These are phyloP conservation scores for Hippoglossus stenolepis DNA, from an alignment of 2,113 vertebrate species.

Conservation along the genomic window DNA sequence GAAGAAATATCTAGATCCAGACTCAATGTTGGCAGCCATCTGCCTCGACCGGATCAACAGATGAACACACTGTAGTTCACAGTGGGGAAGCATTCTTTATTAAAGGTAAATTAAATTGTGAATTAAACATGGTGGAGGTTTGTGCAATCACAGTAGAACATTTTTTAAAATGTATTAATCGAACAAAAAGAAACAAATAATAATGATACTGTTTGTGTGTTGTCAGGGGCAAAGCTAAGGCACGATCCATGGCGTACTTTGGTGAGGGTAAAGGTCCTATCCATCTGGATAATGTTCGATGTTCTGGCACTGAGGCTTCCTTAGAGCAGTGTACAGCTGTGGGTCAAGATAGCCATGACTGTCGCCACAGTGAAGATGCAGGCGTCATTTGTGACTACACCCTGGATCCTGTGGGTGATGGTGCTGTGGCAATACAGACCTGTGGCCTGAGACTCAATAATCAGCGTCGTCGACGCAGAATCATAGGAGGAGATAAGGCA, in stretches of 20 bases:
- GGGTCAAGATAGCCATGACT: conserved; percentile 77
- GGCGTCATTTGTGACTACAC: conserved; percentile 89
- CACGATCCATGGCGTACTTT: conserved; percentile 88
- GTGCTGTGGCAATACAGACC: conserved; percentile 37
- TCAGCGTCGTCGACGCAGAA: conserved; percentile 85
- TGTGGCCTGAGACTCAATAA: conserved; percentile 76
- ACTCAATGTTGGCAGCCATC: no score
- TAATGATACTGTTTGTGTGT: not conserved
- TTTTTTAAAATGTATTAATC: not conserved
- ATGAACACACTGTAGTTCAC: no score
- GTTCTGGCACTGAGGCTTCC: conserved; percentile 82
- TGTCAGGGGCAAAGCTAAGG: conserved; percentile 86
- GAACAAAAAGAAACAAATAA: not conserved
- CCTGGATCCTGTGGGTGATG: conserved; percentile 70
- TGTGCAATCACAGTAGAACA: not conserved
- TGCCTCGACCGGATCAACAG: no score
- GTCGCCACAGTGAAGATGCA: conserved; percentile 87
- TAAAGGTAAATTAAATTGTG: no score
- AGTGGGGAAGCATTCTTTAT: no score
- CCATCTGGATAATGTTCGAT: conserved; percentile 85
- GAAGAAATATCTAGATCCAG: no score
- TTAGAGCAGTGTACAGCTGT: conserved; percentile 79
- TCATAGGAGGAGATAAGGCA: conserved; percentile 89
- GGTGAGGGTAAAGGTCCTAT: conserved; percentile 86
- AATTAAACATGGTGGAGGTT: no score